Conservation (phyloP, 2,113 vertebrate species). For the Podarcis cretensis region DNA sequence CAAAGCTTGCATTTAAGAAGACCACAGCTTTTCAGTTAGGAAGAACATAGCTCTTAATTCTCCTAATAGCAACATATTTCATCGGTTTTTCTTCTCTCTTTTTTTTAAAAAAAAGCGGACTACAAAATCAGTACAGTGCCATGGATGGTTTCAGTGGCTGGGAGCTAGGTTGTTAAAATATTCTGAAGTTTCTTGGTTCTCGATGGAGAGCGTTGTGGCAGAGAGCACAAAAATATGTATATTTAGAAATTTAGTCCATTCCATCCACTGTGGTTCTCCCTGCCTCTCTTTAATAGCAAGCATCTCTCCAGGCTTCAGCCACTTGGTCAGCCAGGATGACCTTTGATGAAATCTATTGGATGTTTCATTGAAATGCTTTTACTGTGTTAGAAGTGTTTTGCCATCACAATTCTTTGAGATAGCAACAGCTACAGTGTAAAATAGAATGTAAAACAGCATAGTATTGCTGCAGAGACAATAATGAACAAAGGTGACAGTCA, state of each 20-base stretch:
- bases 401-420: not conserved
- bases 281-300: not conserved
- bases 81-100: not conserved
- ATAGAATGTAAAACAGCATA: not conserved
- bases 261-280: not conserved
- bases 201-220: not conserved
- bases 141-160: not conserved
- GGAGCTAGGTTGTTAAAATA: not conserved
- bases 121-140: not conserved
- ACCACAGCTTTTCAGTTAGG: not conserved
- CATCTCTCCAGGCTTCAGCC: not conserved
- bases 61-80: not conserved
- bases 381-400: not conserved
- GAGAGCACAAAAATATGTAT: too few relatives aligned
- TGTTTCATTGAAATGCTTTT: not conserved
- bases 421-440: not conserved
- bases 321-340: not conserved
- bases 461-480: not conserved
- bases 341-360: not conserved
- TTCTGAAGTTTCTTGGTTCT: not conserved
- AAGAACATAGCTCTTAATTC: conserved; percentile 3
- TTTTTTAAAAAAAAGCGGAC: not conserved
- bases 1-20: conserved; percentile 20
- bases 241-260: not conserved
- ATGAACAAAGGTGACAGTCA: not conserved